These are phyloP conservation scores for Aurelia sp. DNA, from an alignment of 30 jellyfish, hydroid and myxozoan genomes.

Conservation along the genomic window DNA sequence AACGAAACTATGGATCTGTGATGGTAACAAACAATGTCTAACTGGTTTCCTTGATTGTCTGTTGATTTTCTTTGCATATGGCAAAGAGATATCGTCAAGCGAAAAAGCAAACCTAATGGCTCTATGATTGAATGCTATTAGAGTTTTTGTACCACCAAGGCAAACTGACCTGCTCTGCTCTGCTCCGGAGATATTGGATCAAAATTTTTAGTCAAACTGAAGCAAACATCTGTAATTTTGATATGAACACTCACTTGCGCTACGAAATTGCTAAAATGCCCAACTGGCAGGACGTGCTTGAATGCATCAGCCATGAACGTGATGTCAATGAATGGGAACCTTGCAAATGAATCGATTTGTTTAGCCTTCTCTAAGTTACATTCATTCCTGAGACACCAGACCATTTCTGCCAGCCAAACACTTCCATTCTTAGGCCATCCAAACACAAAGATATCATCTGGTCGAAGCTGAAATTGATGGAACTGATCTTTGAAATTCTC, in stretches of 20 bases:
- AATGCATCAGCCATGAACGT: slow-evolving; percentile 36
- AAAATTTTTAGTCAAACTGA: background rate
- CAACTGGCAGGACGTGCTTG: slow-evolving; percentile 32
- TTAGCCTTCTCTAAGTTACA: slow-evolving; percentile 1
- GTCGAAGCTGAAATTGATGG: slow-evolving; percentile 2
- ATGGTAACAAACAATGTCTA: too few relatives aligned
- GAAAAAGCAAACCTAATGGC: too few relatives aligned
- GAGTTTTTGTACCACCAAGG: too few relatives aligned
- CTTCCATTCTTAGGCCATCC: slow-evolving; percentile 61
- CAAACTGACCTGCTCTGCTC: too few relatives aligned
- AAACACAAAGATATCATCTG: slow-evolving; percentile 43
- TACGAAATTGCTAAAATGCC: background rate
- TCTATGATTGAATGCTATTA: too few relatives aligned
- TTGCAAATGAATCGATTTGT: background rate
- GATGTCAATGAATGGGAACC: slow-evolving; percentile 44
- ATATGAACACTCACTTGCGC: background rate
- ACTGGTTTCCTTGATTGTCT: too few relatives aligned
- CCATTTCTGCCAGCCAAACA: slow-evolving; percentile 51
- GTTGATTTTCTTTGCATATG: too few relatives aligned
- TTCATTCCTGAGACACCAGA: slow-evolving; percentile 24
- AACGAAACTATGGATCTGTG: too few relatives aligned
- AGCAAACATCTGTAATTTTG: background rate
- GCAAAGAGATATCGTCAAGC: too few relatives aligned
- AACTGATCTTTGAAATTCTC: slow-evolving; percentile 38
- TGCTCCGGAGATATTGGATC: too few relatives aligned